Percentiles rank a stretch among this genome's conserved stretches.
Evolutionary conservation across 2,888 invertebrate genomes (phyloP).

Genomic region (Eucriotettix oculatus): DNA sequence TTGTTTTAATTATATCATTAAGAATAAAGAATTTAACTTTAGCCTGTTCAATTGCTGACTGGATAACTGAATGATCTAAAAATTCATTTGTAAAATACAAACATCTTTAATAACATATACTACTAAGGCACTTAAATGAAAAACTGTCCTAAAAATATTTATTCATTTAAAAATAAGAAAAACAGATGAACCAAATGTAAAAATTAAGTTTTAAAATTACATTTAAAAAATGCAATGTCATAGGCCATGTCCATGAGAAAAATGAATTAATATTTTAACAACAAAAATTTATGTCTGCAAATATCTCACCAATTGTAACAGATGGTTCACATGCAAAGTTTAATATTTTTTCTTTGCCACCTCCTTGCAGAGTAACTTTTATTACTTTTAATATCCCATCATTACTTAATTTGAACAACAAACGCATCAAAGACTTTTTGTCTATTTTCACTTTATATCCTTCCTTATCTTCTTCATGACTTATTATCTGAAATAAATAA

Average conservation of each 20-base stretch:
- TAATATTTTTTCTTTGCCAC: constrained; percentile 27
- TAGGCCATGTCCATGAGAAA: too few species aligned
- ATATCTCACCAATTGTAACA: constrained; percentile 20
- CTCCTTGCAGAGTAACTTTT: constrained; percentile 28
- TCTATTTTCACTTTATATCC: constrained; percentile 39
- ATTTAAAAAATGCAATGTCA: too few species aligned
- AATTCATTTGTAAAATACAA: constrained; percentile 7
- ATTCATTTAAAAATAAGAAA: not conserved
- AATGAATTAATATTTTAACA: too few species aligned
- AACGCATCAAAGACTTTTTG: constrained; percentile 42
- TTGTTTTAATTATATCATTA: too few species aligned
- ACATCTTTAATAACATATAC: not conserved
- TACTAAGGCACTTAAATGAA: not conserved
- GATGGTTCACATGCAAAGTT: constrained; percentile 36
- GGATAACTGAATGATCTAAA: constrained; percentile 31
- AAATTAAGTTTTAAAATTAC: too few species aligned
- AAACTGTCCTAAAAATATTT: not conserved
- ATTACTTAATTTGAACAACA: constrained; percentile 37
- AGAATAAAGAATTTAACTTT: constrained; percentile 34
- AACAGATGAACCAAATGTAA: too few species aligned
- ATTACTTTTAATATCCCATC: constrained; percentile 39
- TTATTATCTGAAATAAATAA: constrained; percentile 26
- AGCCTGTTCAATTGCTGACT: constrained; percentile 41
- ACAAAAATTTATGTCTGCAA: too few species aligned
- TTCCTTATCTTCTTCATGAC: constrained; percentile 35